Evolutionary conservation across 2,888 invertebrate genomes (phyloP), one percentile per base, ranked within the genome.

Genomic region (Pandemis corylana): DNA sequence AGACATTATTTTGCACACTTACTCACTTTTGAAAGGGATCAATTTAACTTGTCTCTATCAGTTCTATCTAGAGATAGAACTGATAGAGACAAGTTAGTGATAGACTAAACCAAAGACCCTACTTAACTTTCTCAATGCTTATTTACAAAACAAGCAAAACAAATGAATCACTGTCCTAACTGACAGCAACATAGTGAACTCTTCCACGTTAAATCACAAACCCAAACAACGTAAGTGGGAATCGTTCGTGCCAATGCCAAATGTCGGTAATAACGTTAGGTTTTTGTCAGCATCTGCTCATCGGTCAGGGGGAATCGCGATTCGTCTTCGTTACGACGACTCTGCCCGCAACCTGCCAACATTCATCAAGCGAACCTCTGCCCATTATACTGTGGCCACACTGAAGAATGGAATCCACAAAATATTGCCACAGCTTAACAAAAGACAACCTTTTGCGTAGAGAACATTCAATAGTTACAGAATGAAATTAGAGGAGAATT

Each of bases 321-420:
- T 91, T 81, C 82, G 83, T 91, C 91, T 91, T 91, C 89, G 91
- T 90, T 90, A 89, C 83, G 72, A 76, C 69, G 75, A 67, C 44
- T 83, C 85, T 83, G 80, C 79, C 80, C 79, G 79, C 82, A 80
- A 83, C 80, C 85, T 84, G 82, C 82, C 82, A 83, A 84, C 89
- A 89, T 90, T 86, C 86, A 86, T 90, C 89, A 90, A 83, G 78
- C 80, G 81, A 83, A 84, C 62, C 72, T 77, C 80, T 81, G 81
- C 81, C 79, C 71, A 79, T 69, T 73, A 76, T 74, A 75, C 77
- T 76, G 68, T 71, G 77, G 66, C 62, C 68, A 71, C 73, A 76
- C 69, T 78, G 78, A 81, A 79, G 81, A 83, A 82, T 81, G 78
- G 69, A 71, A 72, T 67, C 20, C 72, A 65, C 79, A 77, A 82